Evolutionary conservation across 53 echinoderm and acorn worm genomes (phyloP), one percentile per base, ranked within the genome.

Genomic region (Astropecten irregularis): DNA sequence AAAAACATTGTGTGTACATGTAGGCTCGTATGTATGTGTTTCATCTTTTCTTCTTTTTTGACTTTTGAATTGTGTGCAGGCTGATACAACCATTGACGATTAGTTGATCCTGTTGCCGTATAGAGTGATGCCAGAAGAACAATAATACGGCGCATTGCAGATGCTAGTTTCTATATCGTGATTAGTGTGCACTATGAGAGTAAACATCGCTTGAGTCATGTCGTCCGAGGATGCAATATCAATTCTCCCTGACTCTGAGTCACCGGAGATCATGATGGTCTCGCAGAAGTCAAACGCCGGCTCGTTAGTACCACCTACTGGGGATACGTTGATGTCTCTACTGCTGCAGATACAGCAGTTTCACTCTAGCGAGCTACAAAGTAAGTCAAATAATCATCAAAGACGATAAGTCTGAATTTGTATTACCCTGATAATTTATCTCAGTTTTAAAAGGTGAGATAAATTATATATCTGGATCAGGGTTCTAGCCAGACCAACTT

Each of bases 261-360:
- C 22, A 13, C 38, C 39, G 13, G 76, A 76, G 38, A 57, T 40
- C 22, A 8, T 40, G 14, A 55, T 40, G 9, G 58, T 29, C 2
- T 26, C 58, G 1, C 40, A 15, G 25, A 27, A 26, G 25, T 57
- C 31, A 28, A n/a, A 10, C 18, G 23, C 71, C 1, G 2, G 40
- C 9, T 76, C 26, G 0, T 23, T 26, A 14, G 4, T 11, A 29
- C 15, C 46, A 10, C 20, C 62, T 30, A 14, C 22, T 0, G 26
- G 13, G 22, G 62, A 48, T 8, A 39, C 32, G 0, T 32, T 79
- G 9, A 49, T 14, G 19, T 79, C 62, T 26, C 49, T 79, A 32
- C 79, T 79, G 47, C 61, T 48, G 14, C 63, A 79, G 30, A 62
- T 79, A 60, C 79, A 79, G 32, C 79, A 79, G 44, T 62, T 16